Evolutionary conservation across 2,113 vertebrate species (phyloP).

Genomic region (Columba janthina): DNA sequence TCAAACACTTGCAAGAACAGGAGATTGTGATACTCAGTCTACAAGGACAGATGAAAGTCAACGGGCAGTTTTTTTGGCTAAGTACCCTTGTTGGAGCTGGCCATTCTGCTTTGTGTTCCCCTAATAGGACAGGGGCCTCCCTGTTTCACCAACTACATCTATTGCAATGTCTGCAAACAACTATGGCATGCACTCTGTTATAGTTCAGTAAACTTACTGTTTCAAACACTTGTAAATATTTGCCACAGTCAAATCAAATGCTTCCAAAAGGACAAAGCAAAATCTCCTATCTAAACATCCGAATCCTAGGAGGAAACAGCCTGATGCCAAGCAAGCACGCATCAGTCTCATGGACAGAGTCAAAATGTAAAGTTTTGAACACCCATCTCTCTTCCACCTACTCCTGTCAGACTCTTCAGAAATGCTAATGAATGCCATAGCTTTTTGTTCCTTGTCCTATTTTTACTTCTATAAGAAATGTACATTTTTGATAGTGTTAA

Average conservation of each 20-base stretch:
- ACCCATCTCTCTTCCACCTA: not conserved
- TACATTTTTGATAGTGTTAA: not conserved
- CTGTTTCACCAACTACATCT: not conserved
- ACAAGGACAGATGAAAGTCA: not conserved
- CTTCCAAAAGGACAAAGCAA: not conserved
- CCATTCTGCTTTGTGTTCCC: not conserved
- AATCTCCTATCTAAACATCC: not conserved
- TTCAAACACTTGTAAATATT: not conserved
- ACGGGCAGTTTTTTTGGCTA: not conserved
- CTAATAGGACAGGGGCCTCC: fast-evolving
- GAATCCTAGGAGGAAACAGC: not conserved
- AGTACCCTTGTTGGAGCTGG: not conserved
- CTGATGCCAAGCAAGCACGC: not conserved
- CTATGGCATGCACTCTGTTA: not conserved
- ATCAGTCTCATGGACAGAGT: not conserved
- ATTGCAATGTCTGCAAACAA: not conserved
- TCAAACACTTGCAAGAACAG: not conserved
- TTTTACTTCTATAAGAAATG: not conserved
- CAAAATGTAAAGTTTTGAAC: not conserved
- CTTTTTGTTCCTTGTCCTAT: not conserved
- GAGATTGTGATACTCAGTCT: not conserved
- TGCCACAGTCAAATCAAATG: not conserved
- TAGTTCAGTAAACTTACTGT: not conserved
- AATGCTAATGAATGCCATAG: not conserved
- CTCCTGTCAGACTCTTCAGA: not conserved